Evolutionary conservation across 1,140 invertebrate genomes (phyloP).

Genomic region (Dreissena polymorpha): DNA sequence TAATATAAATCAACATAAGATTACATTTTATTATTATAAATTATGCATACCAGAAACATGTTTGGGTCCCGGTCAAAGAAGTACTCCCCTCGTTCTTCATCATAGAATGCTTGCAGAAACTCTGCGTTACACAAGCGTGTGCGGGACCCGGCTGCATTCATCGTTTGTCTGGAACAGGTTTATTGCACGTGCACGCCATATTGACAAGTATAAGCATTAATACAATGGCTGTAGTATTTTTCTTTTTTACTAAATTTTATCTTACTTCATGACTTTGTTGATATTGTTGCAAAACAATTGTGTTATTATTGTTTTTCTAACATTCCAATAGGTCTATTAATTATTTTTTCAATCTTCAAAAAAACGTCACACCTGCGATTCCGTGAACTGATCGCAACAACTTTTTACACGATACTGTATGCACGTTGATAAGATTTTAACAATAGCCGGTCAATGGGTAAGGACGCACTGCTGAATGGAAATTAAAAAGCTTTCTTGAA

Average conservation of each 20-base stretch:
- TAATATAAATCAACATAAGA: no score
- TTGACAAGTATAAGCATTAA: background rate
- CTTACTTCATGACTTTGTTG: background rate
- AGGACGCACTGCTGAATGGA: background rate
- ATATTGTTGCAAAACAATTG: background rate
- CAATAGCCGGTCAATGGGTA: background rate
- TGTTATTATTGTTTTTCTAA: background rate
- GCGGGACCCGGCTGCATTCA: background rate
- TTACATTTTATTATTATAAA: background rate
- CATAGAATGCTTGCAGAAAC: conserved; percentile 4
- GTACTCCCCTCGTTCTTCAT: conserved; percentile 10
- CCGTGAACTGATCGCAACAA: background rate
- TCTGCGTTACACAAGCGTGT: conserved; percentile 16
- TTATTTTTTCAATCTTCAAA: background rate
- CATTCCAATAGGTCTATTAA: background rate
- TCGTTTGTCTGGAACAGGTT: conserved; percentile 4
- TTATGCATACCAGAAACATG: conserved; percentile 37
- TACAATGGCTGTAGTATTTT: background rate
- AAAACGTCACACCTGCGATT: background rate
- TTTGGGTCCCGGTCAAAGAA: conserved; percentile 45
- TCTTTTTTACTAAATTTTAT: background rate
- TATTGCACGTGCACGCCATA: background rate
- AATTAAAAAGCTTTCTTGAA: background rate
- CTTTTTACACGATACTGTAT: no score
- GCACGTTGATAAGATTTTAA: no score